A percentile compares a stretch with the other conserved stretches of the same genome.
Conservation (phyloP, 2,113 vertebrate genomes). For the Megaceryle maxima region DNA sequence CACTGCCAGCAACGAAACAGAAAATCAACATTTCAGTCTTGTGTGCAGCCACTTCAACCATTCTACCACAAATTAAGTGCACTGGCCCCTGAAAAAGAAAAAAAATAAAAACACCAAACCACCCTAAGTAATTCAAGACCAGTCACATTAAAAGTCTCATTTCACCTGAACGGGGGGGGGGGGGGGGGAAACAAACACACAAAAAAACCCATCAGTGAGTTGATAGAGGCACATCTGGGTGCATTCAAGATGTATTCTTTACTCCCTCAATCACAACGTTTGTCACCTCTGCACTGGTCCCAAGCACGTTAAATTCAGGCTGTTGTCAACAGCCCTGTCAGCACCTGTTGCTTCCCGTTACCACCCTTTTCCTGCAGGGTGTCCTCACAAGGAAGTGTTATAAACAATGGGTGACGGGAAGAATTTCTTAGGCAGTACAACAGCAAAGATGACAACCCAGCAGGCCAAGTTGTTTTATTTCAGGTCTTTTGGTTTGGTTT, state of each 20-base stretch:
- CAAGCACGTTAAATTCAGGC: not conserved
- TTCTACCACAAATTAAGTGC: not conserved
- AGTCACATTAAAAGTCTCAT: not conserved
- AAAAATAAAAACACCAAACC: too few relatives aligned
- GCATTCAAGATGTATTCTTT: accelerated
- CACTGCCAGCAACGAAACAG: not conserved
- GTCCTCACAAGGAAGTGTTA: not conserved
- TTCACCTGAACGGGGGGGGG: not conserved
- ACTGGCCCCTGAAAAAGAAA: not conserved
- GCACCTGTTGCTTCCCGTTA: not conserved
- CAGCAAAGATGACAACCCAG: not conserved
- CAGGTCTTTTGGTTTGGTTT: not conserved
- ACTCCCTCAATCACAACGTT: not conserved
- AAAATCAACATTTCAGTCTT: not conserved
- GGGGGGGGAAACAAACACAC: too few relatives aligned
- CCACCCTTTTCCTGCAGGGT: not conserved
- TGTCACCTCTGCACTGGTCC: not conserved
- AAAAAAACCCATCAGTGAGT: too few relatives aligned
- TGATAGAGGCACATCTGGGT: not conserved
- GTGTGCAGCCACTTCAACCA: not conserved
- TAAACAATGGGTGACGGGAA: not conserved
- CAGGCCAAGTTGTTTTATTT: not conserved
- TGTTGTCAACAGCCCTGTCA: not conserved
- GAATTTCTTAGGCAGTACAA: not conserved
- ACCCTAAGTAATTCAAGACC: not conserved